Conservation (phyloP, 2,113 vertebrate species). For the Pelmatolapia mariae region DNA sequence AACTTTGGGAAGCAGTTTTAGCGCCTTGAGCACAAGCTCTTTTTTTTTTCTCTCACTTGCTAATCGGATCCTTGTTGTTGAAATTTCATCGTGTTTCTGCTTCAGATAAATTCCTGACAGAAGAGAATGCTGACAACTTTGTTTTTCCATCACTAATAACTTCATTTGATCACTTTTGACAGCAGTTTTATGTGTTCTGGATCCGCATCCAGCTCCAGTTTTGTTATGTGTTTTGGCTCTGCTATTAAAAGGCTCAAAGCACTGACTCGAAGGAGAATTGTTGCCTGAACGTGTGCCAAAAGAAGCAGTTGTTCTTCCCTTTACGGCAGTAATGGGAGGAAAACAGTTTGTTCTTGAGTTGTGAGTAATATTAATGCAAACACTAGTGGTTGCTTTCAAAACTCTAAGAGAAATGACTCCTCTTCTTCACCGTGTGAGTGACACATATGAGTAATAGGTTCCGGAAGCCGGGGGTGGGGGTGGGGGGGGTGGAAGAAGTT, state of each 20-base stretch:
- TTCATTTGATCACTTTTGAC: neutral
- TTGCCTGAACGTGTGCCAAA: neutral
- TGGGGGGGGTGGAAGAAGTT: neutral
- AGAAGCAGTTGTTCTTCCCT: neutral
- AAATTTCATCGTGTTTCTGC: neutral
- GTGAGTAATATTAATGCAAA: constrained; percentile 13
- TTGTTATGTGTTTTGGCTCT: neutral
- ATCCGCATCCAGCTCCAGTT: neutral
- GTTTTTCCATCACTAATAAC: neutral
- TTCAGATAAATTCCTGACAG: neutral
- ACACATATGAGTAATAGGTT: neutral
- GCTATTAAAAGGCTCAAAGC: neutral
- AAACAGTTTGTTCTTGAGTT: constrained; percentile 12
- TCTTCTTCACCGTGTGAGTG: neutral
- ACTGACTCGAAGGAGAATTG: neutral
- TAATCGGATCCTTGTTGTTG: neutral
- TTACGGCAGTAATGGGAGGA: neutral
- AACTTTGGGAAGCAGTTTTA: neutral
- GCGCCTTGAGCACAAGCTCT: neutral
- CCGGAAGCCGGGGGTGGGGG: neutral
- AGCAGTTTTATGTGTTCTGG: neutral
- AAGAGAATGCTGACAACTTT: neutral
- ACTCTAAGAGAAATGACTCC: neutral
- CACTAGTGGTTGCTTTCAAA: neutral
- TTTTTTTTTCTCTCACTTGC: neutral